Percentiles rank a stretch among this genome's conserved stretches.
Conservation (phyloP, 2,113 vertebrate species). For the Condylura cristata region DNA sequence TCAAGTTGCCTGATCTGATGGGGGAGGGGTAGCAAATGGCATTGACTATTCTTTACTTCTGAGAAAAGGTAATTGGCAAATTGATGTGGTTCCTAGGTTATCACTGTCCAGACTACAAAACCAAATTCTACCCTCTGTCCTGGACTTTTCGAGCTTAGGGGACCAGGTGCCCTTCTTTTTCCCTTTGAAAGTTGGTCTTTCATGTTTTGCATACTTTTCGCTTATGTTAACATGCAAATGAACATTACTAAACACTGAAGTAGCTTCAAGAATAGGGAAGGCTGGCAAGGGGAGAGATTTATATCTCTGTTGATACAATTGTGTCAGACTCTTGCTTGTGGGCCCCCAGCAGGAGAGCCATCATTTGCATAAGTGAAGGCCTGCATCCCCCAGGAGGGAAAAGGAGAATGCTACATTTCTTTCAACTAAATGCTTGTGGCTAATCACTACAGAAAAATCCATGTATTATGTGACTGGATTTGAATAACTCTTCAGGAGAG, state of each 20-base stretch:
- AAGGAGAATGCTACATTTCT: background rate
- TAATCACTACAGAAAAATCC: conserved; percentile 36
- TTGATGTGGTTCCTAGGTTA: conserved; percentile 60
- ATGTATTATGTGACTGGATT: conserved; percentile 44
- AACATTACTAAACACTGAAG: conserved; percentile 61
- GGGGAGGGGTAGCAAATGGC: conserved; percentile 4
- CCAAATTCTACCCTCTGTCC: conserved; percentile 57
- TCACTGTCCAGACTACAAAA: conserved; percentile 65
- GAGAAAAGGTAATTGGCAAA: conserved; percentile 43
- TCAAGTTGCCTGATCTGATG: conserved; percentile 67
- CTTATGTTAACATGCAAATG: conserved; percentile 76
- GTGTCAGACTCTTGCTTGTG: conserved; percentile 51
- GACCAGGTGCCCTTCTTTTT: background rate
- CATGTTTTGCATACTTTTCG: conserved; percentile 63
- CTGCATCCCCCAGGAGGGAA: background rate
- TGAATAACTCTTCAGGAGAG: conserved; percentile 51
- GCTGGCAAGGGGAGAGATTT: background rate
- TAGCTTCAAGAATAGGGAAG: conserved; percentile 45
- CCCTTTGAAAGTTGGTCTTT: conserved; percentile 51
- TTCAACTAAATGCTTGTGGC: conserved; percentile 29
- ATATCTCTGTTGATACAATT: conserved; percentile 60
- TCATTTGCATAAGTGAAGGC: conserved; percentile 53
- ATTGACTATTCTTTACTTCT: conserved; percentile 53
- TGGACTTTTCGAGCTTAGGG: background rate
- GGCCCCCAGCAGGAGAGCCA: background rate